Evolutionary conservation across 2,888 invertebrate species (phyloP).

Genomic region (Dicycla oo): DNA sequence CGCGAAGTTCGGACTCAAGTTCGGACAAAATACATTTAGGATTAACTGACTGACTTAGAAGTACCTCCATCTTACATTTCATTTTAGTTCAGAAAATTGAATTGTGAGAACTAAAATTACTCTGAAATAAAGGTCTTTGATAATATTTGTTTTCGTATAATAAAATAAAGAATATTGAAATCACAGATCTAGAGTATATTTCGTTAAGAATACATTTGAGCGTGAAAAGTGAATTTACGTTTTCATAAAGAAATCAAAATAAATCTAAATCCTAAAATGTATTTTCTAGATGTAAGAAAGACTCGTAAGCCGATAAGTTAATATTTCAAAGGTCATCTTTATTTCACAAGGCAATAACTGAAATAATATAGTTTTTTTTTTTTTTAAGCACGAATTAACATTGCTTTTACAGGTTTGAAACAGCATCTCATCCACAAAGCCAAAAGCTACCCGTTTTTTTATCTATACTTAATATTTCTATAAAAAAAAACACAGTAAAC

Average conservation of each 20-base stretch:
- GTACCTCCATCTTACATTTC: neutral
- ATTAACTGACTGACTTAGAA: too few relatives aligned
- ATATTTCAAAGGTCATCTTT: neutral
- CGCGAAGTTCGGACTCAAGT: too few relatives aligned
- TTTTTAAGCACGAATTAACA: neutral
- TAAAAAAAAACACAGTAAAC: neutral
- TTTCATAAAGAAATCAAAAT: neutral
- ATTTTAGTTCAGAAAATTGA: neutral
- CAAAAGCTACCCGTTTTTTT: neutral
- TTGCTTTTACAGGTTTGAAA: neutral
- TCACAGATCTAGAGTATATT: conserved; percentile 1
- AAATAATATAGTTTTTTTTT: too few relatives aligned
- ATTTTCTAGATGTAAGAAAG: conserved; percentile 20
- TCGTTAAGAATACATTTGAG: conserved; percentile 21
- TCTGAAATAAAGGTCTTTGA: conserved; percentile 11
- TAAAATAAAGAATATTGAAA: conserved; percentile 16
- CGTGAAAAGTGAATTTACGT: conserved; percentile 4
- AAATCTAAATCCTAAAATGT: conserved; percentile 1
- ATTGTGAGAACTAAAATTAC: conserved; percentile 2
- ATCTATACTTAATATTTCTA: neutral
- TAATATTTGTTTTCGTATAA: conserved; percentile 10
- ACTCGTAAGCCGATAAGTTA: neutral
- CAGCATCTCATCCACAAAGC: neutral
- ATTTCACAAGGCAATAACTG: neutral
- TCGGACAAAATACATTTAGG: too few relatives aligned